Evolutionary conservation across 2,797 vertebrate species (phyloP), one percentile per base, ranked within the genome.

Genomic region (Smutsia gigantea): DNA sequence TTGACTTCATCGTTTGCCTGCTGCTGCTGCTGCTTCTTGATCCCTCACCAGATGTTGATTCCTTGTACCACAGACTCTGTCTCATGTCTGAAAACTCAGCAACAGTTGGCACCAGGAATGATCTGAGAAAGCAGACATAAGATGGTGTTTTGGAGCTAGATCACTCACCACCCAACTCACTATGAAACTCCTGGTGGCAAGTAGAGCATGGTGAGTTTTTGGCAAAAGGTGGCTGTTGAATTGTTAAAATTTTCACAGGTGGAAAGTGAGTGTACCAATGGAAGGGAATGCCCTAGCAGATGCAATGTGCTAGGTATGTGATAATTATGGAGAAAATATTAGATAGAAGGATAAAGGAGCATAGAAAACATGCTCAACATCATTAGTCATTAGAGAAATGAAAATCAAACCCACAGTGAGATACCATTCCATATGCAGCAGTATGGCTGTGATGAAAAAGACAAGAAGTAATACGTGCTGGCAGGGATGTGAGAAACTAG

Each of bases 251-350:
- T 61, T 68, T 82, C 55, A 53, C 39, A 82, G 42, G 12, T 59
- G 25, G 19, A 68, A 15, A 86, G n/a, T 92, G 86, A 75, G 3
- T 88, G 8, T 93, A 59, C 5, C 17, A 83, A 11, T 89, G 7
- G 21, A 57, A 89, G 14, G 21, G 27, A 95, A 72, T 61, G 18
- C 9, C 37, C 53, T 89, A 57, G 42, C 8, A 89, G 31, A 3
- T 42, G n/a, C 34, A 90, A 11, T 77, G 7, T 69, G 53, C n/a
- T 91, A 93, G 12, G 37, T 51, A n/a, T 96, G 12, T 93, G 68
- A 63, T 78, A 93, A 42, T 94, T 69, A 83, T 34, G n/a, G 59
- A 57, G 53, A 92, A 96, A 95, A 86, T 83, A 39, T 49, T 64
- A 96, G 46, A 79, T 75, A 34, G 71, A 94, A 87, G 17, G 8